Percentiles rank a stretch among this genome's conserved stretches.
phyloP scores from a whole-genome alignment of 64 coral and sea anemone genomes.

The Platygyra sinensis region DNA sequence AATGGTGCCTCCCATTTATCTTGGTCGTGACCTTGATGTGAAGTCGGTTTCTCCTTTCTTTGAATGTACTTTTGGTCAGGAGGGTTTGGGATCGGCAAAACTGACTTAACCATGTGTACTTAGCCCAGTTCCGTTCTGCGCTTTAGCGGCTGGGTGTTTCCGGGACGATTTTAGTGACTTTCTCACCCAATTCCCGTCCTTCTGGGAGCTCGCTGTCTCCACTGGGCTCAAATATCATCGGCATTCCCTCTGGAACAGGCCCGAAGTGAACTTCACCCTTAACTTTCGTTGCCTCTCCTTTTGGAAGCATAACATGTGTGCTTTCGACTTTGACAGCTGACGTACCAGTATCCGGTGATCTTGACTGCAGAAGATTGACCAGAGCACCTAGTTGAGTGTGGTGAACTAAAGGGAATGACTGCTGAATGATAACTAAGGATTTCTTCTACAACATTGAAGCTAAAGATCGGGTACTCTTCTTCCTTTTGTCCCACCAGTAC shows the following conservation, averaged over 20 bases:
- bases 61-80: no score
- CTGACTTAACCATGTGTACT: conserved; percentile 37
- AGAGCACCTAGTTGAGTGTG: conserved; percentile 11
- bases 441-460: conserved; percentile 57
- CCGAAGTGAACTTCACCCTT: conserved; percentile 19
- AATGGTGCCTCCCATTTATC: not conserved
- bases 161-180: no score
- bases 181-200: no score
- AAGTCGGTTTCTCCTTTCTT: not conserved
- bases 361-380: conserved; percentile 44
- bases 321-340: conserved; percentile 27
- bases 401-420: conserved; percentile 23
- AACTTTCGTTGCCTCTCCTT: conserved; percentile 10
- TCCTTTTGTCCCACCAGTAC: no score
- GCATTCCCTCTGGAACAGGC: conserved; percentile 34
- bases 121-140: conserved; percentile 31
- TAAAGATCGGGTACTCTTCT: no score
- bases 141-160: not conserved
- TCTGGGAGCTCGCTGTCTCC: no score
- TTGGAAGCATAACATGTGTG: conserved; percentile 27
- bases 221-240: no score
- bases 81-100: no score
- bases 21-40: conserved; percentile 13
- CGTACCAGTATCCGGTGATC: not conserved
- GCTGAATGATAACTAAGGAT: conserved; percentile 14